Evolutionary conservation across 2,888 invertebrate genomes (phyloP).

Genomic region (Crossocerus cetratus): DNA sequence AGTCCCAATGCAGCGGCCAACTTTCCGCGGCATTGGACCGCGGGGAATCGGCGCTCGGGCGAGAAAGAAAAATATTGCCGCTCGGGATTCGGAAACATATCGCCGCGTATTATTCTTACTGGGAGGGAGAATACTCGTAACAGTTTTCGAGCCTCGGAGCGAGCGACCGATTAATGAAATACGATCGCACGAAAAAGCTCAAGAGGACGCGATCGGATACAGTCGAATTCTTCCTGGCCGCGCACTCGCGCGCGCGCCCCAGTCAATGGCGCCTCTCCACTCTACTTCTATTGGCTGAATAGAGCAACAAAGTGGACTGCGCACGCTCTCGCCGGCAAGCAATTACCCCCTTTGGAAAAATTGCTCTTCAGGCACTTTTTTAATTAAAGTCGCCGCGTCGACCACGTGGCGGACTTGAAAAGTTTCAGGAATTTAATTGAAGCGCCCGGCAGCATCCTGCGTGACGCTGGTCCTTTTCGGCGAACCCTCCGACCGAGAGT

Average conservation of each 20-base stretch:
- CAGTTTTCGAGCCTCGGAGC: too few relatives aligned
- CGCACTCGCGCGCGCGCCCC: too few relatives aligned
- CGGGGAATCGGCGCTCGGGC: constrained; percentile 11
- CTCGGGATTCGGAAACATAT: constrained; percentile 11
- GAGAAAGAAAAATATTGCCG: constrained; percentile 28
- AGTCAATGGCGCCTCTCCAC: neutral
- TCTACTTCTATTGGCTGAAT: constrained; percentile 27
- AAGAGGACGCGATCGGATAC: too few relatives aligned
- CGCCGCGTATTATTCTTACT: constrained; percentile 5
- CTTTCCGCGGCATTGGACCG: too few relatives aligned
- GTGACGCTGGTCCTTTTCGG: constrained; percentile 27
- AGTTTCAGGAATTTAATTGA: constrained; percentile 61
- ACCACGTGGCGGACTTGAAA: constrained; percentile 54
- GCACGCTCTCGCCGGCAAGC: neutral
- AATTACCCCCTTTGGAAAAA: constrained; percentile 55
- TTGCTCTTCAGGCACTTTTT: constrained; percentile 60
- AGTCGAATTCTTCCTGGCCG: too few relatives aligned
- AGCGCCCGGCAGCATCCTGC: constrained; percentile 44
- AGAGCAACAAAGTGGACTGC: constrained; percentile 30
- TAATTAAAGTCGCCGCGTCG: constrained; percentile 62
- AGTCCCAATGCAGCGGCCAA: too few relatives aligned
- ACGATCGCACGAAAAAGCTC: too few relatives aligned
- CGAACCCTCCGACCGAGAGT: neutral
- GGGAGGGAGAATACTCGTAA: too few relatives aligned
- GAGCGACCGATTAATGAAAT: too few relatives aligned